phyloP scores from a whole-genome alignment of 2,888 invertebrate genomes.

The Stramonita haemastoma region DNA sequence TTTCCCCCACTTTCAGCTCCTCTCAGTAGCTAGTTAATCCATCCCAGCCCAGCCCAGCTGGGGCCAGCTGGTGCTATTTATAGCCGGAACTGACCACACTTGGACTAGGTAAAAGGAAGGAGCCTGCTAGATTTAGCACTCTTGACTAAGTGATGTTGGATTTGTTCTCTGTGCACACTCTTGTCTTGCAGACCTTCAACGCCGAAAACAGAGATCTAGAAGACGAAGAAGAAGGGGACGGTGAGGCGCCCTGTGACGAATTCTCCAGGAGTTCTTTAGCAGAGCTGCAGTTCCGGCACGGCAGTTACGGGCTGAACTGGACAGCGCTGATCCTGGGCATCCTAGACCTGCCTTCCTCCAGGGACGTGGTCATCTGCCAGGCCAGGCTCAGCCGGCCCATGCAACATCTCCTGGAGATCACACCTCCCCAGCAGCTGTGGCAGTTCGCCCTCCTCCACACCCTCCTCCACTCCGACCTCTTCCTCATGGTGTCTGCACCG shows the following conservation, averaged over 20 bases:
- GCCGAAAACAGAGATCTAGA: neutral
- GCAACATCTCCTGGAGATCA: slow-evolving; percentile 51
- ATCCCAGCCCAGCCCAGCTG: no score
- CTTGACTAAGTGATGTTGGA: no score
- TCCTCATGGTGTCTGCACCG: slow-evolving; percentile 50
- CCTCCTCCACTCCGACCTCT: slow-evolving; percentile 58
- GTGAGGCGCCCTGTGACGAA: slow-evolving; percentile 38
- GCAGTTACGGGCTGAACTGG: slow-evolving; percentile 53
- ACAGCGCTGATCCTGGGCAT: slow-evolving; percentile 47
- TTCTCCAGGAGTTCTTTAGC: slow-evolving; percentile 26
- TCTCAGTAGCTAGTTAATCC: no score
- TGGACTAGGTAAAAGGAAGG: no score
- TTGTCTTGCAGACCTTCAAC: slow-evolving; percentile 23
- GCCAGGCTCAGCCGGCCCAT: slow-evolving; percentile 47
- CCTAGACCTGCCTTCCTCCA: slow-evolving; percentile 41
- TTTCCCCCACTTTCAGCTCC: no score
- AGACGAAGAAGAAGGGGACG: slow-evolving; percentile 13
- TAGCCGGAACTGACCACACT: no score
- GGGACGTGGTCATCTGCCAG: slow-evolving; percentile 43
- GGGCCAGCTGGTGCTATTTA: no score
- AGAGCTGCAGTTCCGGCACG: slow-evolving; percentile 46
- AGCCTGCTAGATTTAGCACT: no score
- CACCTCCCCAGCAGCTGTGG: slow-evolving; percentile 50
- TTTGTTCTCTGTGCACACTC: no score
- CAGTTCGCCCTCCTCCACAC: slow-evolving; percentile 59